Evolutionary conservation across 2,888 invertebrate genomes (phyloP).

Genomic region (Aquatica leii): DNA sequence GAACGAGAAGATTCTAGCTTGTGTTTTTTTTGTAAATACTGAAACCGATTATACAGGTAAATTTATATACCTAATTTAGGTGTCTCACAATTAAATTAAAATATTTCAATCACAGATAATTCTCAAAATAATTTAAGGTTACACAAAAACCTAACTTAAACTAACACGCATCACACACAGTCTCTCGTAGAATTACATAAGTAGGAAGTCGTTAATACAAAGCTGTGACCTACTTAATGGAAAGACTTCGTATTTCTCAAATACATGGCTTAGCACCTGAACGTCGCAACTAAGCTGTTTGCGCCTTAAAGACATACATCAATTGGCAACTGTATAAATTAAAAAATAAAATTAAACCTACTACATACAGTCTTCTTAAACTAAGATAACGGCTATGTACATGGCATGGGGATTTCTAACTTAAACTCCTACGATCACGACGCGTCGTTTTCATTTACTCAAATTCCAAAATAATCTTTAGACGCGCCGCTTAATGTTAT

Average conservation of each 20-base stretch:
- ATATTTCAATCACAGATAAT: conserved; percentile 62
- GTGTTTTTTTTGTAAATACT: conserved; percentile 19
- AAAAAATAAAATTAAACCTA: conserved; percentile 36
- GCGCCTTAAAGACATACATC: conserved; percentile 29
- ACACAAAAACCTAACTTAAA: conserved; percentile 37
- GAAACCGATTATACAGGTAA: conserved; percentile 10
- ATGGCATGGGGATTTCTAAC: conserved; percentile 36
- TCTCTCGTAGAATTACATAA: conserved; percentile 32
- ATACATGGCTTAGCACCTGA: conserved; percentile 30
- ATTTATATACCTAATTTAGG: conserved; percentile 34
- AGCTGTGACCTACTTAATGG: conserved; percentile 39
- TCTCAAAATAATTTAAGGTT: conserved; percentile 60
- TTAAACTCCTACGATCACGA: conserved; percentile 10
- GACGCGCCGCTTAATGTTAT: conserved; percentile 18
- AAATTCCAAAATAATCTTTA: no score
- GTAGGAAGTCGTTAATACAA: conserved; percentile 25
- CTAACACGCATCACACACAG: conserved; percentile 42
- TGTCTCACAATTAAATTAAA: conserved; percentile 57
- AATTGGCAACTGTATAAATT: conserved; percentile 37
- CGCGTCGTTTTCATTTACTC: no score
- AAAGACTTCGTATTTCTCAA: conserved; percentile 47
- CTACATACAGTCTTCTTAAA: conserved; percentile 50
- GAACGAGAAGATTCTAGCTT: no score
- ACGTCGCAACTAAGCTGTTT: conserved; percentile 8
- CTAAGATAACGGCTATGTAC: conserved; percentile 48